These are phyloP conservation scores for Opisthograptis luteolata DNA, from an alignment of 2,888 invertebrate genomes.

Conservation along the genomic window DNA sequence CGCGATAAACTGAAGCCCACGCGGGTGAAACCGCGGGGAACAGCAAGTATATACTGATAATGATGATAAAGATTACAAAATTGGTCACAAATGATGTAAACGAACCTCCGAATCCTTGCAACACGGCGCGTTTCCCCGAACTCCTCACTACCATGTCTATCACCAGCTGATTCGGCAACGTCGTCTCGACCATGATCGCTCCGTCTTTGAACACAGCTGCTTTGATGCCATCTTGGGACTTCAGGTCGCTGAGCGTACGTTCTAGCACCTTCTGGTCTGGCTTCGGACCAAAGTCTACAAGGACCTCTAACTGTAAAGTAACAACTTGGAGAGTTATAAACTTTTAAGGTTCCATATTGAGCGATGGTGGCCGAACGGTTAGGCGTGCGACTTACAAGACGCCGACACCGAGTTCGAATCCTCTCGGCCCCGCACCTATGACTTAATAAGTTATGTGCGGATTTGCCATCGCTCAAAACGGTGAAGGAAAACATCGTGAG, in stretches of 20 bases:
- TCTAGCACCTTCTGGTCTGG: conserved; percentile 51
- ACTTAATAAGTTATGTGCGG: no score
- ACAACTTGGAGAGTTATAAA: neutral
- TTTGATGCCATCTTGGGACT: conserved; percentile 47
- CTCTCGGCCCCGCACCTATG: no score
- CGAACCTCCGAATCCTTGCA: conserved; percentile 91
- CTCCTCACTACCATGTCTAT: conserved; percentile 78
- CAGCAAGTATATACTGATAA: neutral
- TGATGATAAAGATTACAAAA: neutral
- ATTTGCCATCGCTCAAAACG: no score
- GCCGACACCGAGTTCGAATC: no score
- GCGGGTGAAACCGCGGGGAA: no score
- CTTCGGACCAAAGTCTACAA: conserved; percentile 63
- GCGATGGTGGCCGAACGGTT: no score
- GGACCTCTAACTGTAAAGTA: conserved; percentile 63
- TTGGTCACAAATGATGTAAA: no score
- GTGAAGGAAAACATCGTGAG: no score
- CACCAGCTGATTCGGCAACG: conserved; percentile 80
- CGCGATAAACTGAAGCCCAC: no score
- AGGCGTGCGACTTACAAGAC: no score
- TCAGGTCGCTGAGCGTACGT: conserved; percentile 56
- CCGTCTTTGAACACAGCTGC: conserved; percentile 84
- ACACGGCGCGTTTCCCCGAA: conserved; percentile 89
- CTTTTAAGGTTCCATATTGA: no score
- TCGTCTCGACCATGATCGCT: conserved; percentile 88